Percentiles rank a stretch among this genome's conserved stretches.
Conservation (phyloP, 2,888 invertebrate species). For the Mythimna vitellina region DNA sequence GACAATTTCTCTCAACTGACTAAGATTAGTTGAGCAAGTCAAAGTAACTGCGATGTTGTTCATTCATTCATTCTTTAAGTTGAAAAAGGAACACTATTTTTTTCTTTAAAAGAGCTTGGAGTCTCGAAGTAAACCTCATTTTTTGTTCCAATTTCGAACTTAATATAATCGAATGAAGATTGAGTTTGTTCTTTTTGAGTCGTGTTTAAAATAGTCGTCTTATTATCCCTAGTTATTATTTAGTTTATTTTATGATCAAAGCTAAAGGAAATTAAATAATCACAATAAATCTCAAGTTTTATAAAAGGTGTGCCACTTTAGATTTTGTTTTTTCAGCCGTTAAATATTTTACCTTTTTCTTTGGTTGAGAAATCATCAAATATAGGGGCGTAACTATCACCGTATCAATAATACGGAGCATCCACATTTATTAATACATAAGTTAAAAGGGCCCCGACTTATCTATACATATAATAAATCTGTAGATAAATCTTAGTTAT, state of each 20-base stretch:
- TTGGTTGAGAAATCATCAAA: not conserved
- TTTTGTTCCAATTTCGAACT: conserved; percentile 25
- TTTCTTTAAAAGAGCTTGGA: conserved; percentile 1
- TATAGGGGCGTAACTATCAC: too few species aligned
- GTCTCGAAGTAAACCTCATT: conserved; percentile 12
- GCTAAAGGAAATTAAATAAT: conserved; percentile 22
- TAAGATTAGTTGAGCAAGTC: conserved; percentile 8
- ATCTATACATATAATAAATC: too few species aligned
- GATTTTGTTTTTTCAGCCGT: conserved; percentile 13
- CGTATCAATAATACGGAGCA: too few species aligned
- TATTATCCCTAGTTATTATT: conserved; percentile 1
- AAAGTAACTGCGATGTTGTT: conserved; percentile 5
- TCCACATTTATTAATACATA: too few species aligned
- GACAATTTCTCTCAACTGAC: not conserved
- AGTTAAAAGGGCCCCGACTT: too few species aligned
- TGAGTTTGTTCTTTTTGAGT: conserved; percentile 5
- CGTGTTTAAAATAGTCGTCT: not conserved
- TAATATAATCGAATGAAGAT: conserved; percentile 14
- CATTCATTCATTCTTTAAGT: conserved; percentile 6
- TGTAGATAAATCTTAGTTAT: too few species aligned
- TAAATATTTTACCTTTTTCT: conserved; percentile 11
- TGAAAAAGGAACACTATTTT: conserved; percentile 7
- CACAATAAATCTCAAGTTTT: conserved; percentile 5
- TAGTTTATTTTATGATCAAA: conserved; percentile 19
- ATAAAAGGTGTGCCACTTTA: conserved; percentile 5